Base-by-base conservation (phyloP, 2,888 invertebrate genomes). In the Masnerella sp. region DNA sequence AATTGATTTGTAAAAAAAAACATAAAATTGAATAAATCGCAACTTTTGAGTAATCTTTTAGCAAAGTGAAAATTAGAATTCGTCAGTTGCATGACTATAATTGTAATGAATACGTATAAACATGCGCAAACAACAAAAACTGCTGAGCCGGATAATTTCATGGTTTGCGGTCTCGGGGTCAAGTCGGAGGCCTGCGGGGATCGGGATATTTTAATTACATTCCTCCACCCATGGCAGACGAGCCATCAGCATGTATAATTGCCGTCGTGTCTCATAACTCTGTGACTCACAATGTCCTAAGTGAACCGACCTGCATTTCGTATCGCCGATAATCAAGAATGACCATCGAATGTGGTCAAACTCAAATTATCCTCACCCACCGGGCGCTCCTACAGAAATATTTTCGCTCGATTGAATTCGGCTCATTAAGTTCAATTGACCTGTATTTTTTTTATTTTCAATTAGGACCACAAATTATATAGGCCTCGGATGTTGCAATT, bases 121-220 rank as follows among this genome's bases (percentile, higher is more conserved):
- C 69, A 73, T 51, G 56, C 36, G 49, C 43, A 69, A 54, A 70
- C 75, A 77, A 71, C 59, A 72, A 52, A 67, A 78, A 79, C 76
- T 74, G 68, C 71, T 77, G 73, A 74, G 70, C 74, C 70, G 79
- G 77, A 75, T 82, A 82, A 82, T 82, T 83, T 81, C 78, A 79
- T 78, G 81, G 81, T 81, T 81, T 78, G 81, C 79, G 81, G 80
- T 79, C 77, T 80, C 77, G 80, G 79, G 79, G 80, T 78, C 78
- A 79, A 78, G 77, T 77, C 75, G 77, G 78, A 77, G 79, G 61
- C 73, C 76, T 58, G 65, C 73, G 68, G 74, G 79, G 77, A 81
- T 82, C 77, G 78, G 79, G 82, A 84, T 83, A 83, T 84, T 84
- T 84, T 84, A 84, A 83, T 84, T 83, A 84, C 77, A 80, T 51